Base-by-base conservation (phyloP, 2,797 vertebrate genomes). In the Philypnodon macrostomus region DNA sequence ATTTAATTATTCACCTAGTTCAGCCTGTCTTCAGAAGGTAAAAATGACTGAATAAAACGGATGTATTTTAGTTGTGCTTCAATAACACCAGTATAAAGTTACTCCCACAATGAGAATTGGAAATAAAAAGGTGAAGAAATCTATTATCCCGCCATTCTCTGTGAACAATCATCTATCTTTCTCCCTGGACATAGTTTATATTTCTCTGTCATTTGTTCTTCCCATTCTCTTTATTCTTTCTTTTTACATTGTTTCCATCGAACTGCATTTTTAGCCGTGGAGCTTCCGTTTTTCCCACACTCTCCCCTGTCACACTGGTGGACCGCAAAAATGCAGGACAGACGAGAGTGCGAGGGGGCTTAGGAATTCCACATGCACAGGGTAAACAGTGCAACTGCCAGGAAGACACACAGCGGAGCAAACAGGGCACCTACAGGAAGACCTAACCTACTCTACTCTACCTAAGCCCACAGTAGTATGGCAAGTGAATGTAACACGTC, bases 211-310 rank as follows among this genome's bases (percentile, higher is more conserved):
- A 86, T 83, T 68, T 80, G 77, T 58, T 68, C 54, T 64, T 47
- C 18, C 47, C 47, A 42, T 61, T 56, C 58, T 56, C 71, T 77
- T 78, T 74, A 71, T 85, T 82, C 67, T 75, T 73, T 78, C 59
- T 59, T 82, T 80, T 80, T n/a, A n/a, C 81, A 83, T 86, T 70
- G 78, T 87, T 91, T 90, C 87, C 89, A 92, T 90, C 86, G 49
- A 86, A n/a, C n/a, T 87, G 87, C 91, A 92, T 93, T 93, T 93
- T 93, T 92, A 89, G 86, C 89, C 87, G 88, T 78, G 90, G 86
- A 86, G 92, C 92, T 95, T 96, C 94, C 91, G 92, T 93, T 96
- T 94, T 96, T 96, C 94, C 93, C 94, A 97, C 94, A 96, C 93
- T 97, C 91, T 90, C 91, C 90, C 91, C 87, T 93, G 93, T 95